Percentiles rank a stretch among this genome's conserved stretches.
phyloP scores from a whole-genome alignment of 2,113 vertebrate species.

The Aphyosemion australe region DNA sequence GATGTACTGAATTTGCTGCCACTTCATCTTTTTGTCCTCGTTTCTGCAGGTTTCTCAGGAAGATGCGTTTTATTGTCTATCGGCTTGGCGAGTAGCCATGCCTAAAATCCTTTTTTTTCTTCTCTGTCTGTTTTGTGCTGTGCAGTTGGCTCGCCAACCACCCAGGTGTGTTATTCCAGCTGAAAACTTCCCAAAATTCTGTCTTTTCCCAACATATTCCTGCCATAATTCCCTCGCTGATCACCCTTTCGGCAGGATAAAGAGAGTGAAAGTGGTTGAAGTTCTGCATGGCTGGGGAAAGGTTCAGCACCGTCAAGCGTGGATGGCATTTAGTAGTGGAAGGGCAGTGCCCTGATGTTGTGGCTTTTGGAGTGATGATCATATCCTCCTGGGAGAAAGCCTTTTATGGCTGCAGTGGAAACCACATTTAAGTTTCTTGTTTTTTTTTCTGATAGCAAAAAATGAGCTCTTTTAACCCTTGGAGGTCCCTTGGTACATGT shows the following conservation, averaged over 20 bases:
- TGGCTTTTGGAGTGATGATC: constrained; percentile 58
- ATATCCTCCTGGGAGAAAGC: constrained; percentile 44
- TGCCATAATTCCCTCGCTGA: constrained; percentile 57
- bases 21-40: constrained; percentile 25
- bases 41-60: constrained; percentile 47
- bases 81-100: constrained; percentile 52
- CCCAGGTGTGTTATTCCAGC: constrained; percentile 57
- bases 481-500: too few relatives aligned
- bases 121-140: constrained; percentile 21
- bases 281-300: constrained; percentile 68
- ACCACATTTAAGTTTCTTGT: constrained; percentile 46
- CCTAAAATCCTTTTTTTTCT: constrained; percentile 48
- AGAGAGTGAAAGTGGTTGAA: constrained; percentile 50
- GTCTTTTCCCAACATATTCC: constrained; percentile 43
- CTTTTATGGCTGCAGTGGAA: constrained; percentile 50
- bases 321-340: constrained; percentile 65
- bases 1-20: constrained; percentile 28
- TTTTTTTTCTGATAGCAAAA: constrained; percentile 28
- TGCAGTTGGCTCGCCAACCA: constrained; percentile 49
- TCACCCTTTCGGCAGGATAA: constrained; percentile 40
- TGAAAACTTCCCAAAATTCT: constrained; percentile 58
- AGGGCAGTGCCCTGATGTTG: constrained; percentile 67
- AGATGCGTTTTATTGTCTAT: constrained; percentile 68
- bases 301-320: constrained; percentile 65
- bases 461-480: too few relatives aligned